A percentile compares a stretch with the other conserved stretches of the same genome.
phyloP scores from a whole-genome alignment of 2,888 invertebrate species.

The Nasonovia ribisnigri region DNA sequence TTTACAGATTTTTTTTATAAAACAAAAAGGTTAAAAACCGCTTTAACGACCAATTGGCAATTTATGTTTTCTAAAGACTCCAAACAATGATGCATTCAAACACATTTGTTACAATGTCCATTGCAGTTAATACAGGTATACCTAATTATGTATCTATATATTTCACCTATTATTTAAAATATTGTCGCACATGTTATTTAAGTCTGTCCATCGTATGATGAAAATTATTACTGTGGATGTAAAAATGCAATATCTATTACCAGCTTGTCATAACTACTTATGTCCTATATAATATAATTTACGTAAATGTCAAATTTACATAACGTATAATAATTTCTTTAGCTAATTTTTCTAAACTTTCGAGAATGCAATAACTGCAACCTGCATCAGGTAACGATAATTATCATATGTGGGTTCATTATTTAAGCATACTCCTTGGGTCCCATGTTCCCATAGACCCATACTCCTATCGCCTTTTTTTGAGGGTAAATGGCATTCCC shows the following conservation, averaged over 20 bases:
- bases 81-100: background rate
- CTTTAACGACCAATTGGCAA: conserved; percentile 7
- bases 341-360: background rate
- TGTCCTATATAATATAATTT: background rate
- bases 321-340: background rate
- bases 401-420: background rate
- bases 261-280: background rate
- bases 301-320: background rate
- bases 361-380: background rate
- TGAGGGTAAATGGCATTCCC: background rate
- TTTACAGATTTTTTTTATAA: background rate
- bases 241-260: background rate
- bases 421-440: background rate
- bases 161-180: background rate
- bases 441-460: background rate
- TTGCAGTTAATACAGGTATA: background rate
- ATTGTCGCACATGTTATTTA: background rate
- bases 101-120: background rate
- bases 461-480: background rate
- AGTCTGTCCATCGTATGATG: background rate
- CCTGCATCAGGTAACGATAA: background rate
- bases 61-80: background rate
- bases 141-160: background rate
- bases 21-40: conserved; percentile 2
- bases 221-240: background rate